Percentiles rank a stretch among this genome's conserved stretches.
Conservation (phyloP, 92 coral and sea anemone species). For the Zoanthus gigantus region DNA sequence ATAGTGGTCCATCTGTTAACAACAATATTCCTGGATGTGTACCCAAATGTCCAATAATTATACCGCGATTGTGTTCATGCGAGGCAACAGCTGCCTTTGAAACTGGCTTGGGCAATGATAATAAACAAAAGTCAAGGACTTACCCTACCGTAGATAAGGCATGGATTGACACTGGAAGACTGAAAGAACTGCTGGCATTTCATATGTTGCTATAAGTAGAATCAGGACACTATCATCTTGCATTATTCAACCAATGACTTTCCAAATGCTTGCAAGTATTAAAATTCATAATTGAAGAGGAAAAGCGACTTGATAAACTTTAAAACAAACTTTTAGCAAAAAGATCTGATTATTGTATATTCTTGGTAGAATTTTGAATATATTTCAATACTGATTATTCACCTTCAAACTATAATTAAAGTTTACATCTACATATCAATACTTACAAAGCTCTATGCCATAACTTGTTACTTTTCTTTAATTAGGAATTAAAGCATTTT, state of each 20-base stretch:
- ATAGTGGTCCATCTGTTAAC: constrained; percentile 50
- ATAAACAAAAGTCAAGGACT: constrained; percentile 3
- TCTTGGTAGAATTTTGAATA: no score
- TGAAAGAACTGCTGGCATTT: neutral
- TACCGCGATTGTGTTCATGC: constrained; percentile 35
- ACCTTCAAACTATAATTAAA: no score
- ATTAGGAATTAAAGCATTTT: no score
- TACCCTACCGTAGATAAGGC: constrained; percentile 30
- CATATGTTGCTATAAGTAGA: neutral
- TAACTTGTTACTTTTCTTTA: no score
- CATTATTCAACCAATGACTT: neutral
- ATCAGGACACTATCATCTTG: neutral
- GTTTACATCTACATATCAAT: no score
- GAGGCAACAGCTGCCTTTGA: constrained; percentile 48
- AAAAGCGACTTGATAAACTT: neutral
- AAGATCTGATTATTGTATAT: no score
- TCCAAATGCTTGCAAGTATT: neutral
- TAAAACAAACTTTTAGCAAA: neutral
- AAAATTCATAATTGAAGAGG: neutral
- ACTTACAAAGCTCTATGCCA: no score
- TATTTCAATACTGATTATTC: no score
- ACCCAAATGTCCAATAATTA: constrained; percentile 56
- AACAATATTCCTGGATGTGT: constrained; percentile 35
- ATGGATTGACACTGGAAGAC: constrained; percentile 53
- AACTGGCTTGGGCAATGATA: constrained; percentile 5